Base-by-base conservation (phyloP, 2,888 invertebrate genomes). In the Pomacea canaliculata region DNA sequence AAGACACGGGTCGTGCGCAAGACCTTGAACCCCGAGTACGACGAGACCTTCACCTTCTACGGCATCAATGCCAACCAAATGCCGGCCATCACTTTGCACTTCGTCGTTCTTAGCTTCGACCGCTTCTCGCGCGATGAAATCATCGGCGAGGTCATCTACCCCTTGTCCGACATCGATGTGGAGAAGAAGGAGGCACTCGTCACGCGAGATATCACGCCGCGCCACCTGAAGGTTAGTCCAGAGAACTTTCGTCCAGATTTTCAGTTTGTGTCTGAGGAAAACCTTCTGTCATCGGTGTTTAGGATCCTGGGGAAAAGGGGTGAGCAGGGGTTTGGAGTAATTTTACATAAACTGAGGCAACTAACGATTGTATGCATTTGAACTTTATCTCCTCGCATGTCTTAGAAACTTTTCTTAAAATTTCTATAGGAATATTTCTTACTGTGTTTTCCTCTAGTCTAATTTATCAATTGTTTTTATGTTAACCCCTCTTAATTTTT, bases 41-140 rank as follows among this genome's bases (percentile, higher is more conserved):
- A 99, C 88, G 99, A 99, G 92, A 98, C 98, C 91, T 99, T 99
- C 91, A 99, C 98, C 1, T 99, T 99, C 93, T 99, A 98, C 90
- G 98, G 98, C 76, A 85, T 91, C 72, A 85, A 85, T 69, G 78
- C 80, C 83, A 94, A 95, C 89, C 97, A 98, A 91, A 93, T 98
- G 78, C 93, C 95, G 89, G 94, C 94, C 88, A 96, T 97, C 91
- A 97, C 97, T 96, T 89, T 98, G 96, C 90, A 91, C 83, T 91
- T 91, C 80, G 89, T 90, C 51, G 84, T 90, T 62, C 85, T 90
- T 74, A 90, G 89, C 92, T 98, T 97, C 91, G 98, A 98, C 92
- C 95, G 98, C 90, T 99, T 98, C 91, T 98, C 98, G 59, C 94
- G 99, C 37, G 99, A 99, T 90, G 98, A 99, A 91, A 97, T 99